Conservation (phyloP, 1,140 invertebrate genomes). For the Anoplolepis gracilipes region DNA sequence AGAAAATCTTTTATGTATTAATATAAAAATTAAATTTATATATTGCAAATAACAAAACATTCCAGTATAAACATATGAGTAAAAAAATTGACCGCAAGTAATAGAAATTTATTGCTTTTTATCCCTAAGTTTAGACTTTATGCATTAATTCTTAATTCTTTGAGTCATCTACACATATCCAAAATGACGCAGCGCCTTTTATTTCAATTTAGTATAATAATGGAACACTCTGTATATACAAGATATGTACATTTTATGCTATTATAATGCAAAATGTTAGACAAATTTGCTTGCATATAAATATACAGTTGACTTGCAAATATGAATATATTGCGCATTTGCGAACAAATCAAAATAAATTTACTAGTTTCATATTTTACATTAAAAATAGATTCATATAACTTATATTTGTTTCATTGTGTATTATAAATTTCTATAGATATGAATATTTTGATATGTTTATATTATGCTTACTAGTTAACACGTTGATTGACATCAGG, state of each 20-base stretch:
- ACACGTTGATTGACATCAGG: no score
- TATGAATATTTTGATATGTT: not conserved
- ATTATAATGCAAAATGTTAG: conserved; percentile 16
- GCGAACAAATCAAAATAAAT: conserved; percentile 23
- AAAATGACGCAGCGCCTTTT: no score
- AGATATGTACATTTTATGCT: conserved; percentile 47
- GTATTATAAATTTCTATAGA: not conserved
- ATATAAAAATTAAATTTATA: not conserved
- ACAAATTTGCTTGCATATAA: conserved; percentile 23
- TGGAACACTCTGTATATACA: conserved; percentile 14
- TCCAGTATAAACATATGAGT: not conserved
- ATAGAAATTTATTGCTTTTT: not conserved
- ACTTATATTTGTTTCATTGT: not conserved
- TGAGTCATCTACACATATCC: no score
- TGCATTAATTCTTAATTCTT: not conserved
- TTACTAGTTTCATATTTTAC: conserved; percentile 1
- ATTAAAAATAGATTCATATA: not conserved
- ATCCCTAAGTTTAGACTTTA: not conserved
- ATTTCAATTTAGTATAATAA: not conserved
- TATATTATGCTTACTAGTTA: not conserved
- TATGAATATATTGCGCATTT: not conserved
- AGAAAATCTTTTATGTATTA: not conserved
- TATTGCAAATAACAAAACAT: not conserved
- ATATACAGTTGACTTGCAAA: conserved; percentile 9
- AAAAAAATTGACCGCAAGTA: not conserved